Evolutionary conservation across 2,113 vertebrate species (phyloP).

Genomic region (Boulengeromyrus knoepffleri): DNA sequence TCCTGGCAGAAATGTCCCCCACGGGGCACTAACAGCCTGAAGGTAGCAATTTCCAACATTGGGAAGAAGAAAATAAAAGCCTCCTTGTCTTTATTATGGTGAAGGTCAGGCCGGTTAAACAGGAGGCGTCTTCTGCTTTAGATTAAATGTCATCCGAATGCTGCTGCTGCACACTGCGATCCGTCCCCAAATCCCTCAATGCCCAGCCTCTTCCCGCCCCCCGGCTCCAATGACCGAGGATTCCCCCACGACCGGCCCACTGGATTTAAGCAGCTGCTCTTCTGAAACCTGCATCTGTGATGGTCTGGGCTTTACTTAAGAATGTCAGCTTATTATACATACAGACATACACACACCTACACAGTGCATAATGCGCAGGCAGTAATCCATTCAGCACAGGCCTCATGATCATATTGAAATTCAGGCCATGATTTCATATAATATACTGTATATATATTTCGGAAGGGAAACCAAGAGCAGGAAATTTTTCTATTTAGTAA

Average conservation of each 20-base stretch:
- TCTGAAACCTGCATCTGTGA: background rate
- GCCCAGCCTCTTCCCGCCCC: background rate
- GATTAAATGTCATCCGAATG: slow-evolving; percentile 16
- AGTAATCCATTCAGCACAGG: background rate
- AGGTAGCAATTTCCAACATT: background rate
- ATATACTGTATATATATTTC: background rate
- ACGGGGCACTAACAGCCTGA: background rate
- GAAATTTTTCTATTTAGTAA: background rate
- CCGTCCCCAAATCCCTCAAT: background rate
- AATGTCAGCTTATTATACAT: background rate
- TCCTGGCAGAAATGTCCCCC: background rate
- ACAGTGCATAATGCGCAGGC: background rate
- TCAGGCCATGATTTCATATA: background rate
- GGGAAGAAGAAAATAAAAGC: background rate
- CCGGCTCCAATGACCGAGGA: background rate
- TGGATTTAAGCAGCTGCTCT: background rate
- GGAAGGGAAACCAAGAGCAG: background rate
- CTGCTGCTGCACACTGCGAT: background rate
- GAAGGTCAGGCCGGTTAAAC: slow-evolving; percentile 6
- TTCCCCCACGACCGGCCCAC: background rate
- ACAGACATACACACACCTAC: background rate
- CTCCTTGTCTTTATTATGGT: background rate
- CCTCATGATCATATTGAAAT: background rate
- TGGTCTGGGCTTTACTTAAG: background rate
- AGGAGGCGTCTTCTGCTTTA: background rate